These are phyloP conservation scores for Sminthurides aquaticus DNA, from an alignment of 2,888 invertebrate genomes.

Conservation along the genomic window DNA sequence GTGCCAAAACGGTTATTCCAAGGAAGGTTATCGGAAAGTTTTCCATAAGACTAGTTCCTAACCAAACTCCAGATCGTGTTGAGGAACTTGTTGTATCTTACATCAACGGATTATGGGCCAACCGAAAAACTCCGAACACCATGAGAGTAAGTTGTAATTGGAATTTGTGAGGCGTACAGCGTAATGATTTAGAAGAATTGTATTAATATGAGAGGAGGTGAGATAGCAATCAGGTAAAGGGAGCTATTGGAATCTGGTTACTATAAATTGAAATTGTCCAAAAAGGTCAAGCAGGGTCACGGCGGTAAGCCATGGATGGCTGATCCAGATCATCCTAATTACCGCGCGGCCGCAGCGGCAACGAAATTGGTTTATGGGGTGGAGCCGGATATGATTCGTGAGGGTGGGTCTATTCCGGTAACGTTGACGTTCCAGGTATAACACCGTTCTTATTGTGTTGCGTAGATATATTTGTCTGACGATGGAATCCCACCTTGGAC, in stretches of 20 bases:
- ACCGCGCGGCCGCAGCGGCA: conserved; percentile 75
- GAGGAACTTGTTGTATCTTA: conserved; percentile 69
- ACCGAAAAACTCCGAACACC: conserved; percentile 75
- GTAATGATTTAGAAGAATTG: too few relatives aligned
- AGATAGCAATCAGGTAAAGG: too few relatives aligned
- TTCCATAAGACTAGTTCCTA: conserved; percentile 88
- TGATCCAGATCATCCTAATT: conserved; percentile 86
- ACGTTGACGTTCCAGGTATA: conserved; percentile 69
- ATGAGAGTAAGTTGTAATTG: conserved; percentile 58
- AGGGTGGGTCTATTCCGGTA: conserved; percentile 96
- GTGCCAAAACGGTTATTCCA: conserved; percentile 63
- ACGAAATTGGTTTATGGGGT: conserved; percentile 77
- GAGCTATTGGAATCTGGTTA: too few relatives aligned
- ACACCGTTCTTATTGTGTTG: background rate
- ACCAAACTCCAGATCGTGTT: conserved; percentile 75
- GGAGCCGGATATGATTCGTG: conserved; percentile 89
- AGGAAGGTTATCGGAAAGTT: conserved; percentile 92
- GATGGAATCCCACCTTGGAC: conserved; percentile 65
- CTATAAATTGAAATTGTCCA: too few relatives aligned
- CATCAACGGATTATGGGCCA: conserved; percentile 67
- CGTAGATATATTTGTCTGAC: conserved; percentile 35
- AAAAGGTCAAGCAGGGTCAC: conserved; percentile 54
- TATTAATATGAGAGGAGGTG: too few relatives aligned
- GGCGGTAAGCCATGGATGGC: conserved; percentile 89
- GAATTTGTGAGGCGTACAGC: too few relatives aligned